Conservation (phyloP, 2,888 invertebrate genomes). For the Cantharis flavilabris region DNA sequence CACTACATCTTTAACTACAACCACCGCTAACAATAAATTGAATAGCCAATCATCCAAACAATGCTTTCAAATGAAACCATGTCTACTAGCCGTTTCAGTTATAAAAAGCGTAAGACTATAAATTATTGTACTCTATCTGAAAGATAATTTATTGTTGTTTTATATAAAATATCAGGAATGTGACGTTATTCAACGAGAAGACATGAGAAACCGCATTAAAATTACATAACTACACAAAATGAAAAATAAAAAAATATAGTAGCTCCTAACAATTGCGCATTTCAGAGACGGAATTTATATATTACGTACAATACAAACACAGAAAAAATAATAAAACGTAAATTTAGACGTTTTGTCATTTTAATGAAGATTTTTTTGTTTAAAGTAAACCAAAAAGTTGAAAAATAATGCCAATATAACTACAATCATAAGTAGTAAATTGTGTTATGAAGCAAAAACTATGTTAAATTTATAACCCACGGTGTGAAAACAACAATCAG, state of each 20-base stretch:
- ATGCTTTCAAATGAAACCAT: not conserved
- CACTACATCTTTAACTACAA: not conserved
- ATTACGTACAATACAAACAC: not conserved
- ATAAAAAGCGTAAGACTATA: not conserved
- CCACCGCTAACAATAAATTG: slow-evolving; percentile 2
- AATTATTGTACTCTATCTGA: not conserved
- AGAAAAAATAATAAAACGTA: not conserved
- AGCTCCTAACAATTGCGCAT: not conserved
- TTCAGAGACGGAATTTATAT: not conserved
- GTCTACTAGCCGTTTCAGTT: not conserved
- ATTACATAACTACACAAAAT: not conserved
- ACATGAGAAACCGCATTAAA: not conserved
- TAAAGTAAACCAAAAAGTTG: not conserved
- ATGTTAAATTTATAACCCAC: not conserved
- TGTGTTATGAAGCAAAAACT: not conserved
- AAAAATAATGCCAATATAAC: not conserved
- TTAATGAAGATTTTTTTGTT: not conserved
- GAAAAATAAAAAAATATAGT: not conserved
- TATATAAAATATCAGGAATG: not conserved
- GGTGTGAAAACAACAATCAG: not conserved
- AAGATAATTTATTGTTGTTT: not conserved
- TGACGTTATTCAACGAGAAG: not conserved
- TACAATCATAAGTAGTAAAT: not conserved
- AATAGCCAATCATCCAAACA: slow-evolving; percentile 8
- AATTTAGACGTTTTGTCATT: not conserved